Conservation (phyloP, 2,888 invertebrate species). For the Ischnus inquisitorius region DNA sequence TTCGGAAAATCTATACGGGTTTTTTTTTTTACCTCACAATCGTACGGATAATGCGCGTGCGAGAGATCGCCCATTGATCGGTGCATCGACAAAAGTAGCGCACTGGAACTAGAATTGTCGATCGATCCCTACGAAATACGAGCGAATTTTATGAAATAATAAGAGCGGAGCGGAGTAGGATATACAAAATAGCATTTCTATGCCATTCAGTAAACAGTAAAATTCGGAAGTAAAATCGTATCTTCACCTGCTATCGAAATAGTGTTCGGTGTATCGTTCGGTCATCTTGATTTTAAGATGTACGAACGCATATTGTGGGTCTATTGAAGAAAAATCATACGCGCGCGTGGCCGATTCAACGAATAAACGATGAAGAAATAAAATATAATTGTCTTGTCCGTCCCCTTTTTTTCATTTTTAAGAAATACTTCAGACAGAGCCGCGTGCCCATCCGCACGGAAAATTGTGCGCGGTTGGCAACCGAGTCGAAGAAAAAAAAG, state of each 20-base stretch:
- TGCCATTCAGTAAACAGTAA: neutral
- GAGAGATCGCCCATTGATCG: conserved; percentile 50
- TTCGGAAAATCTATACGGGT: conserved; percentile 43
- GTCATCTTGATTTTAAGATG: conserved; percentile 34
- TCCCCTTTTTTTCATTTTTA: neutral
- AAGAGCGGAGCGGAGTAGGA: conserved; percentile 14
- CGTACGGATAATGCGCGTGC: conserved; percentile 61
- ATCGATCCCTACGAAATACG: conserved; percentile 46
- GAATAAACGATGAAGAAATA: conserved; percentile 12
- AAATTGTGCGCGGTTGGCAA: conserved; percentile 24
- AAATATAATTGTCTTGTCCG: too few relatives aligned
- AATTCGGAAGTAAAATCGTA: conserved; percentile 12
- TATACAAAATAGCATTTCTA: conserved; percentile 3
- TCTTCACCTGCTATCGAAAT: conserved; percentile 3
- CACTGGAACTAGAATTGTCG: conserved; percentile 46
- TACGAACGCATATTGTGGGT: conserved; percentile 36
- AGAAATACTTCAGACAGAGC: neutral
- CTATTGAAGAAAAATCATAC: conserved; percentile 46
- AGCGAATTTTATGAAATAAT: conserved; percentile 36
- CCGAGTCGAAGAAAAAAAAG: conserved; percentile 40
- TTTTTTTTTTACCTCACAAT: conserved; percentile 55
- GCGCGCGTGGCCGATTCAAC: conserved; percentile 41
- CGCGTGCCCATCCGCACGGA: conserved; percentile 1
- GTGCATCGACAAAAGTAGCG: neutral
- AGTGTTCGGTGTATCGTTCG: conserved; percentile 19